A percentile compares a stretch with the other conserved stretches of the same genome.
Conservation (phyloP, 2,113 vertebrate genomes). For the Sylvia atricapilla region DNA sequence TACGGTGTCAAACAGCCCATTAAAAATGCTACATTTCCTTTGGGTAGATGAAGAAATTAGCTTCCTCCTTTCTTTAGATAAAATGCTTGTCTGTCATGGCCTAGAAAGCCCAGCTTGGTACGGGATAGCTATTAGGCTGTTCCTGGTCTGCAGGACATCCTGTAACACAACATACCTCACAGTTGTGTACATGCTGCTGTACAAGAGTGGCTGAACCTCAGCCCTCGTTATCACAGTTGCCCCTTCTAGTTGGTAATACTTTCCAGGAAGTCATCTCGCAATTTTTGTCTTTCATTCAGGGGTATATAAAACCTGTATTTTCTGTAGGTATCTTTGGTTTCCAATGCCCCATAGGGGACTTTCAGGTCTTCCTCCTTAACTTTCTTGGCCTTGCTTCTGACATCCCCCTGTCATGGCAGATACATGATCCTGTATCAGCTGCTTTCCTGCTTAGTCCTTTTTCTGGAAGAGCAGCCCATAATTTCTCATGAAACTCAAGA, state of each 20-base stretch:
- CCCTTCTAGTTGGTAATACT: neutral
- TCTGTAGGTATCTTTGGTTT: neutral
- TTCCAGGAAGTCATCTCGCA: neutral
- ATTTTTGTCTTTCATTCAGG: neutral
- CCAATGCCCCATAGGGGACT: neutral
- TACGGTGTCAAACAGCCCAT: neutral
- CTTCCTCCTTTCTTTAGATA: neutral
- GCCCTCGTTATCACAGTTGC: neutral
- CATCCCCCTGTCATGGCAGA: neutral
- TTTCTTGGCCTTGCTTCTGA: neutral
- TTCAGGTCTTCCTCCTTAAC: neutral
- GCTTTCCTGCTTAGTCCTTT: neutral
- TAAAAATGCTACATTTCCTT: neutral
- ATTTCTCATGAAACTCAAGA: neutral
- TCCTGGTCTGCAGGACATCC: neutral
- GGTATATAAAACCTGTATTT: neutral
- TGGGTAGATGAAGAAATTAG: neutral
- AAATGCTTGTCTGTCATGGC: neutral
- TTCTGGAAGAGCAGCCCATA: neutral
- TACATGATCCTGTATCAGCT: neutral
- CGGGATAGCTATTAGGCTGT: neutral
- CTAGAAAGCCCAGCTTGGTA: neutral
- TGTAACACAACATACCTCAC: neutral
- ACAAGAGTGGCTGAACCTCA: neutral
- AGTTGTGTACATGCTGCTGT: neutral